Evolutionary conservation across 2,113 vertebrate genomes (phyloP), one percentile per base, ranked within the genome.

Genomic region (Salvelinus sp.): DNA sequence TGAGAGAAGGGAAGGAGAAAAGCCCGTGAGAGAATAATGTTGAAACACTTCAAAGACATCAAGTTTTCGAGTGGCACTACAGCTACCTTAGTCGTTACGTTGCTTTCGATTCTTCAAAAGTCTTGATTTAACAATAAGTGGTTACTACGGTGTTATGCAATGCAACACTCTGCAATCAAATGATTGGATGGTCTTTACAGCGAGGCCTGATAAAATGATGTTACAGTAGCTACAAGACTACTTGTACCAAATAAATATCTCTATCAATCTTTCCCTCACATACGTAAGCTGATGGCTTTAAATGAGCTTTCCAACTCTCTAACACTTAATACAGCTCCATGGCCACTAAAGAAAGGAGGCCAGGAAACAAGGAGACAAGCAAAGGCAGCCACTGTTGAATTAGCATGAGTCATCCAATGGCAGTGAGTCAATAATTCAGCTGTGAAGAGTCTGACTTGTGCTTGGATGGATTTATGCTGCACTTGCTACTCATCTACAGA

Each of bases 1-100:
- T 4, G 25, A 7, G n/a, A 14, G 62, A 28, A 13, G 22, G 62
- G 62, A 23, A 27, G 75, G 70, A 71, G 30, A 30, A 73, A 28
- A 44, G 47, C 23, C 66, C 22, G 4, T 22, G 27, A 9, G 20
- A 18, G 30, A 73, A 44, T 48, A 7, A 68, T 75, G 48, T 68
- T 9, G 2, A 30, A 54, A 54, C 16, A 54, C 4, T 18, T 54
- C 14, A 54, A 54, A 54, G 50, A 18, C 16, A 54, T 16, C 16
- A 16, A 5, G 1, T 57, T 70, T 76, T 81, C 66, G 22, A 68
- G 66, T 68, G 66, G 14, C 20, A 7, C 30, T 44, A 28, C 50
- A 50, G 48, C 10, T 30, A 27, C 22, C 3, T 6, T 30, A 30
- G 64, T 13, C 10, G 18, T 18, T 27, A n/a, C 20, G 22, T 20